Percentiles rank a stretch among this genome's conserved stretches.
phyloP scores from a whole-genome alignment of 2,797 vertebrate species.

The Spinibarbus caldwelli region DNA sequence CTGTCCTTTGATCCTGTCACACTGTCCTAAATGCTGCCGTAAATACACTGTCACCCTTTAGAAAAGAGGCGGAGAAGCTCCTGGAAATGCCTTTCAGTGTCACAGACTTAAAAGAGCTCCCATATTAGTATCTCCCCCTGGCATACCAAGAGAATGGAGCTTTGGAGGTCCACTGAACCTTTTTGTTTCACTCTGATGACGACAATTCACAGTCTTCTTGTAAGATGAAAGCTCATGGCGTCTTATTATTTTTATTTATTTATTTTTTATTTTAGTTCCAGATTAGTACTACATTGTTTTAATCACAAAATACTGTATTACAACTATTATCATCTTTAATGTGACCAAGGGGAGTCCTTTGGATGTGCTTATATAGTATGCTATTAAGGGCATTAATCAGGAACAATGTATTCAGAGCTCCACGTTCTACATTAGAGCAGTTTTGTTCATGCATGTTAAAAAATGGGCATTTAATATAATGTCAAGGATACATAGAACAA shows the following conservation, averaged over 20 bases:
- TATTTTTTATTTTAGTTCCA: neutral
- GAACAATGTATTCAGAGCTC: neutral
- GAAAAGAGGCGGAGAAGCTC: conserved; percentile 5
- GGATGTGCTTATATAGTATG: neutral
- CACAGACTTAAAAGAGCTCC: conserved; percentile 27
- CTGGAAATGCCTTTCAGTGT: conserved; percentile 23
- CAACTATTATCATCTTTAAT: neutral
- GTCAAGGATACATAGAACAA: neutral
- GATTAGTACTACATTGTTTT: neutral
- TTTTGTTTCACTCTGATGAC: conserved; percentile 1
- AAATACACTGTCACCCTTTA: conserved; percentile 8
- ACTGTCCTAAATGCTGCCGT: conserved; percentile 13
- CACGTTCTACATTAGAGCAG: neutral
- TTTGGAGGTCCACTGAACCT: conserved; percentile 14
- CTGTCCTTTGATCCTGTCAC: conserved; percentile 30
- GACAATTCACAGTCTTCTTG: neutral
- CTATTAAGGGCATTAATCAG: neutral
- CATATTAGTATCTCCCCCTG: conserved; percentile 10
- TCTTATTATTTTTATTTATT: neutral
- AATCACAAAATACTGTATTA: neutral
- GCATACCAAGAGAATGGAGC: conserved; percentile 10
- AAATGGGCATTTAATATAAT: neutral
- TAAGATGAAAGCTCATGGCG: conserved; percentile 25
- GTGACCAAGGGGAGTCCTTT: neutral
- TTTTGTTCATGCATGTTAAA: conserved; percentile 2